A percentile compares a stretch with the other conserved stretches of the same genome.
These are phyloP conservation scores for Trematomus bernacchii DNA, from an alignment of 2,797 vertebrate genomes.

Conservation along the genomic window DNA sequence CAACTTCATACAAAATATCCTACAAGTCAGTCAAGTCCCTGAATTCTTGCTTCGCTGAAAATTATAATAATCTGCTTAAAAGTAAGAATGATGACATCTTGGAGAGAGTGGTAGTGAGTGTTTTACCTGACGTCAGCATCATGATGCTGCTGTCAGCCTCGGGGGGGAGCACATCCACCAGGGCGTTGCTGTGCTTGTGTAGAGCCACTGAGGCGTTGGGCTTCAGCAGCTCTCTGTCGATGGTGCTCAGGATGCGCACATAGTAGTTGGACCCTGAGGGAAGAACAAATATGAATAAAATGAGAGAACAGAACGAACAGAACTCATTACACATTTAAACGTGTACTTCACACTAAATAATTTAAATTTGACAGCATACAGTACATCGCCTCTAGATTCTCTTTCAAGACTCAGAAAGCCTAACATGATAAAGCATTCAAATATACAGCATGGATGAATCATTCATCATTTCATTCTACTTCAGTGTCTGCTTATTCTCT, in stretches of 20 bases:
- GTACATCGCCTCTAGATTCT: slow-evolving; percentile 11
- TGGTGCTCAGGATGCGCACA: slow-evolving; percentile 96
- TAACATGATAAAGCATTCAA: slow-evolving; percentile 45
- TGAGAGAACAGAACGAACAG: background rate
- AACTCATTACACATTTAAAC: slow-evolving; percentile 53
- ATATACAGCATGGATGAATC: slow-evolving; percentile 33
- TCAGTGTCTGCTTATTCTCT: slow-evolving; percentile 15
- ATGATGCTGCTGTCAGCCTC: slow-evolving; percentile 98
- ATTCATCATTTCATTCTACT: slow-evolving; percentile 36
- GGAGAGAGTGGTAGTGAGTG: background rate
- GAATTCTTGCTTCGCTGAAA: no score
- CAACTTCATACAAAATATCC: background rate
- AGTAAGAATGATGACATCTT: background rate
- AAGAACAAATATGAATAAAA: slow-evolving; percentile 1
- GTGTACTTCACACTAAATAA: slow-evolving; percentile 42
- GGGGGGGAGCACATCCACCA: slow-evolving; percentile 95
- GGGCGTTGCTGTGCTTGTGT: slow-evolving; percentile 96
- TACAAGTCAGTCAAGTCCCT: no score
- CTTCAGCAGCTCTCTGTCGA: slow-evolving; percentile 95
- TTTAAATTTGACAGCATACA: slow-evolving; percentile 25
- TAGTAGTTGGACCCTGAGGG: slow-evolving; percentile 94
- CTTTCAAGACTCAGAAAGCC: slow-evolving; percentile 30
- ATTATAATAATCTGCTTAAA: no score
- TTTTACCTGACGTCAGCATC: slow-evolving; percentile 94
- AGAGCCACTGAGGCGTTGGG: slow-evolving; percentile 95